phyloP scores from a whole-genome alignment of 2,888 invertebrate genomes.

The Melinopterus prodromus region DNA sequence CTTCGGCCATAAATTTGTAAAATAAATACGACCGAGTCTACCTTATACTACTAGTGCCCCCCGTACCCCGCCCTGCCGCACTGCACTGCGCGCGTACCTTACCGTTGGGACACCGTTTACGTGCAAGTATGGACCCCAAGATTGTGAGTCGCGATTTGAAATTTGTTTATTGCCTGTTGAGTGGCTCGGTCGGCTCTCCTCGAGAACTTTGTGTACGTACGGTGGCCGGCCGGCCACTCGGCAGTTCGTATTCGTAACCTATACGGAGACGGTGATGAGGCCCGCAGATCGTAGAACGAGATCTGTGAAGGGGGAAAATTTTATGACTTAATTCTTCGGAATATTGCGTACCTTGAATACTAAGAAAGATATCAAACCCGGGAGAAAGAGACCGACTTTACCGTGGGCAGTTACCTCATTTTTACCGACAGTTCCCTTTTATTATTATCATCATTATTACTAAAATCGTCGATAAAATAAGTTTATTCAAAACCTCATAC shows the following conservation, averaged over 20 bases:
- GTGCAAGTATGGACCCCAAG: conserved; percentile 46
- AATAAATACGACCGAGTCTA: conserved; percentile 56
- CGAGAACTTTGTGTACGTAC: conserved; percentile 50
- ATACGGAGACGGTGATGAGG: background rate
- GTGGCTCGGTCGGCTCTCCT: conserved; percentile 40
- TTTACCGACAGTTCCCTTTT: background rate
- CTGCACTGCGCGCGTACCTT: conserved; percentile 26
- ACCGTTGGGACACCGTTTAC: conserved; percentile 41
- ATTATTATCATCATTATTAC: background rate
- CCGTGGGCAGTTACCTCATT: background rate
- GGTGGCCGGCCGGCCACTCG: background rate
- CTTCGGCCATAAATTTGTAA: conserved; percentile 61
- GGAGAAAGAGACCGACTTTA: background rate
- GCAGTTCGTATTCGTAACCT: background rate
- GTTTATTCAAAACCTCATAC: background rate
- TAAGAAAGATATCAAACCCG: background rate
- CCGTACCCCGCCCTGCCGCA: background rate
- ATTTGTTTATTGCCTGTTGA: conserved; percentile 59
- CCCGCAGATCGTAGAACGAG: background rate
- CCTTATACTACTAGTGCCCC: background rate
- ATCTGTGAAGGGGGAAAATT: conserved; percentile 9
- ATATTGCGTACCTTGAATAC: background rate
- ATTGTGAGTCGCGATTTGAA: conserved; percentile 50
- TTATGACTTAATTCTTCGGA: conserved; percentile 22
- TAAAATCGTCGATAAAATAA: background rate